Base-by-base conservation (phyloP, 1,140 invertebrate species). In the Acromyrmex charruanus region DNA sequence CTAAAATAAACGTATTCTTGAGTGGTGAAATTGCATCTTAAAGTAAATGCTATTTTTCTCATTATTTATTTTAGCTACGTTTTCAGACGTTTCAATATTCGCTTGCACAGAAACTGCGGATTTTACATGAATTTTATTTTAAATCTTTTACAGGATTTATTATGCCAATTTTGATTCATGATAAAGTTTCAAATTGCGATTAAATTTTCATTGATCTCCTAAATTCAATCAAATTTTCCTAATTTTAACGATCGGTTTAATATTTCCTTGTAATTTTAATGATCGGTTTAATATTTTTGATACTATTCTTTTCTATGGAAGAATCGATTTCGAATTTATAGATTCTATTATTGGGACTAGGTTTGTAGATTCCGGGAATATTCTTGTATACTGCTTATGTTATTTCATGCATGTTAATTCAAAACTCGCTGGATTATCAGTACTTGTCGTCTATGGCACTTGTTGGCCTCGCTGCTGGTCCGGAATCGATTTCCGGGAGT, bases 401-500 rank as follows among this genome's bases (percentile, higher is more conserved):
- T 69, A 55, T 69, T 14, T 55, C 31, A 35, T 39, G 16, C 4
- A 51, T 61, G 7, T 82, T 72, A 74, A 82, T 74, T 82, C 35
- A 61, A 31, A 39, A 10, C 18, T 59, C 21, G 49, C 25, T 31
- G 31, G 21, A 58, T 71, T 66, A 80, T 55, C 44, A 28, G 12
- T 35, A 80, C 7, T 80, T 25, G 21, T 79, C n/a, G 14, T 28
- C 18, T 39, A 55, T 85, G 53, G 59, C 53, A 79, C 86, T 81
- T 80, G 81, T 89, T 80, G 88, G 68, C n/a, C 53, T 49, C 49
- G 39, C 51, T 16, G 63, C 44, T 51, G 21, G 44, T 18, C 31
- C 49, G 31, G 65, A 89, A 89, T 89, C 87, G 88, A 89, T 89
- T 89, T 88, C 71, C 84, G 58, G 55, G 59, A 80, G 82, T 89